Percentiles rank a stretch among this genome's conserved stretches.
Evolutionary conservation across 1,140 invertebrate genomes (phyloP).

Genomic region (Pachyrhynchus sulphureomaculatus): DNA sequence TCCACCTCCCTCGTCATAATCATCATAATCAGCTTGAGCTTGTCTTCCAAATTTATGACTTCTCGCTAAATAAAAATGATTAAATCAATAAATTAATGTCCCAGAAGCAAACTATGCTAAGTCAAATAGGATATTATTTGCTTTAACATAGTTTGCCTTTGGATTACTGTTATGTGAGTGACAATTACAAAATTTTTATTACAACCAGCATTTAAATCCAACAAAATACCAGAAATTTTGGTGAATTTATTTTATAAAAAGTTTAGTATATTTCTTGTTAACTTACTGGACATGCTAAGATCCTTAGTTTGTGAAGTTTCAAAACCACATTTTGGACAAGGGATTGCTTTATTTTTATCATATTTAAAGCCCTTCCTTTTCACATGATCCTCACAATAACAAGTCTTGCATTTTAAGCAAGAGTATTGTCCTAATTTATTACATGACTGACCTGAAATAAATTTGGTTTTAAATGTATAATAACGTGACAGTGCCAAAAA

Average conservation of each 20-base stretch:
- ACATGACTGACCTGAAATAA: conserved; percentile 76
- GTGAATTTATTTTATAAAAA: too few species aligned
- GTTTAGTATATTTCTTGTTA: too few species aligned
- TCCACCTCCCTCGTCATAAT: conserved; percentile 59
- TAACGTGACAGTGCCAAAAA: too few species aligned
- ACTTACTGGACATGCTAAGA: conserved; percentile 92
- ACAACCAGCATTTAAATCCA: too few species aligned
- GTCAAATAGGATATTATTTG: too few species aligned
- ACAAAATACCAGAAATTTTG: too few species aligned
- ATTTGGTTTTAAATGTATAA: background rate
- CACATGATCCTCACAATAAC: conserved; percentile 97
- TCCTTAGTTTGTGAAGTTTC: conserved; percentile 91
- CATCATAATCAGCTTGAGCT: conserved; percentile 59
- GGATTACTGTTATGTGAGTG: too few species aligned
- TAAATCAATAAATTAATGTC: background rate
- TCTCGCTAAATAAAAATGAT: conserved; percentile 57
- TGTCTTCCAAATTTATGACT: conserved; percentile 83
- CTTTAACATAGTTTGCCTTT: too few species aligned
- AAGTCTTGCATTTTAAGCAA: conserved; percentile 91
- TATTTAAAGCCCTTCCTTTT: conserved; percentile 91
- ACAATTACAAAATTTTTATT: too few species aligned
- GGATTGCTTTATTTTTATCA: conserved; percentile 82
- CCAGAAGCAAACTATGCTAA: too few species aligned
- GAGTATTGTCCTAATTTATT: conserved; percentile 93
- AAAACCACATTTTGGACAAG: conserved; percentile 93